Evolutionary conservation across 2,113 vertebrate species (phyloP).

Genomic region (Herpetotheres cachinnans): DNA sequence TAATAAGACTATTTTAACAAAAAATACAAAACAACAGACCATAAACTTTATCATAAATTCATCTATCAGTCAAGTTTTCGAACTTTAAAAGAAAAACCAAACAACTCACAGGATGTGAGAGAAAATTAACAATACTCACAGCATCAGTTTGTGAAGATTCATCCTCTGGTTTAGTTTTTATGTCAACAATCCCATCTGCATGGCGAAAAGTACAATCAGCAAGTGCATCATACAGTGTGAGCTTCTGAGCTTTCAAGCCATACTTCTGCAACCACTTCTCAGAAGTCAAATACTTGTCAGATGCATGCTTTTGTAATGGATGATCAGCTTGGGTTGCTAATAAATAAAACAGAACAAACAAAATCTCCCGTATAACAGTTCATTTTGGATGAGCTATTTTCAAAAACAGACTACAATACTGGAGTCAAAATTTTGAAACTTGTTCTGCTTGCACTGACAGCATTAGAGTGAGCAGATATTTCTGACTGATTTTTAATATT

Average conservation of each 20-base stretch:
- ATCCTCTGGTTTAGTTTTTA: conserved; percentile 75
- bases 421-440: not conserved
- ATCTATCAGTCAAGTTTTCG: not conserved
- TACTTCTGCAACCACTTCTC: conserved; percentile 77
- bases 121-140: conserved; percentile 65
- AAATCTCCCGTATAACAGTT: not conserved
- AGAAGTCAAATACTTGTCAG: conserved; percentile 72
- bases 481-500: not conserved
- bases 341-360: not conserved
- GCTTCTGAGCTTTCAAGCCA: conserved; percentile 78
- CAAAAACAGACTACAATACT: not conserved
- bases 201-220: conserved; percentile 79
- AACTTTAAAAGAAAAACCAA: not conserved
- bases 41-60: not conserved
- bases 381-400: not conserved
- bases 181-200: conserved; percentile 73
- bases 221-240: conserved; percentile 71
- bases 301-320: not conserved
- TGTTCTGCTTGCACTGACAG: not conserved
- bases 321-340: not conserved
- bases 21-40: not conserved
- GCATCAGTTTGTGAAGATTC: conserved; percentile 74
- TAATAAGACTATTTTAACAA: not conserved
- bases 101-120: not conserved
- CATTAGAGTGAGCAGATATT: not conserved